Conservation (phyloP, 2,888 invertebrate species). For the Mythimna ferrago region DNA sequence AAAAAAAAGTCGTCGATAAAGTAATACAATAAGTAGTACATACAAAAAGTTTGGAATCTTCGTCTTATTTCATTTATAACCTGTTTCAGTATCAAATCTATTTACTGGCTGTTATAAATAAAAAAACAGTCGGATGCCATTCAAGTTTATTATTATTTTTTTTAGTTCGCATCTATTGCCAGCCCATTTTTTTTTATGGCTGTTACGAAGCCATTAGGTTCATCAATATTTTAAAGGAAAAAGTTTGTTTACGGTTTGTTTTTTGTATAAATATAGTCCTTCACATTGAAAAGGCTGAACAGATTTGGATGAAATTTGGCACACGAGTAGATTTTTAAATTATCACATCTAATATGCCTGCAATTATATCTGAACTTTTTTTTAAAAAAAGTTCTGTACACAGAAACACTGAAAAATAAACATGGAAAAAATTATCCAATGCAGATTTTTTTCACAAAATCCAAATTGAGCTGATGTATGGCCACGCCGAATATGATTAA, state of each 20-base stretch:
- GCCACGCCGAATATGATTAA: not conserved
- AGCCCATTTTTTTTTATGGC: too few species aligned
- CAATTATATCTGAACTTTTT: too few species aligned
- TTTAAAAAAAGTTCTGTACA: too few species aligned
- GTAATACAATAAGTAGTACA: not conserved
- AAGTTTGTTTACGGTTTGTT: too few species aligned
- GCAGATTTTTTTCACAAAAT: not conserved
- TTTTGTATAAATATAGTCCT: too few species aligned
- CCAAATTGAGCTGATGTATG: not conserved
- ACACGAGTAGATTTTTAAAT: conserved; percentile 3
- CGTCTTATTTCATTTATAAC: not conserved
- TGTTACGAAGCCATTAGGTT: too few species aligned
- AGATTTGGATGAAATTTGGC: too few species aligned
- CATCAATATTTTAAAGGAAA: too few species aligned
- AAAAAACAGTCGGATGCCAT: conserved; percentile 23
- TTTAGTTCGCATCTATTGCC: not conserved
- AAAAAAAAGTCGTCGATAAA: not conserved
- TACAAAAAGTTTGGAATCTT: not conserved
- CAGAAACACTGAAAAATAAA: too few species aligned
- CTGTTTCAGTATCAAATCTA: not conserved
- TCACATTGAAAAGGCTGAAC: too few species aligned
- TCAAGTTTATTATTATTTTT: conserved; percentile 12
- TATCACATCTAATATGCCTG: not conserved
- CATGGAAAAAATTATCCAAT: too few species aligned
- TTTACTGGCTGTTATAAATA: not conserved